Percentiles rank a stretch among this genome's conserved stretches.
Conservation (phyloP, 2,113 vertebrate species). For the Siniperca knerii region DNA sequence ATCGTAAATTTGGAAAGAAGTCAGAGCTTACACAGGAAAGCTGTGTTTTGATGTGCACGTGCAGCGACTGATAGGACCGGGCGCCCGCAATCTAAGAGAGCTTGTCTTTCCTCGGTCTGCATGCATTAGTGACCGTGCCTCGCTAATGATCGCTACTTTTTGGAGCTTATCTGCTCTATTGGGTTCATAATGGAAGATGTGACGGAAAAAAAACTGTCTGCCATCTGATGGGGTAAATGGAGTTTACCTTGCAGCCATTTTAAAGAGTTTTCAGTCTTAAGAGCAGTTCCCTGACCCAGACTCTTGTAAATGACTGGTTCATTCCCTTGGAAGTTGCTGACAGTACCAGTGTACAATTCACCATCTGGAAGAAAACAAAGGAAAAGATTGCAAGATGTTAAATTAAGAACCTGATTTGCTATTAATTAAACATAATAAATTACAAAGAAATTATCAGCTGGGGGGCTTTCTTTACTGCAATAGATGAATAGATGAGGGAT, state of each 20-base stretch:
- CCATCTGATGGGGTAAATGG: conserved; percentile 23
- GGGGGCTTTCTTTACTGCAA: neutral
- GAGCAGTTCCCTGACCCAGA: conserved; percentile 88
- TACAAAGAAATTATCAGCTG: neutral
- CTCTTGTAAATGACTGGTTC: conserved; percentile 96
- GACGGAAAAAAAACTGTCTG: neutral
- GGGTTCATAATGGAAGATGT: conserved; percentile 43
- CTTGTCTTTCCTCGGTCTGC: conserved; percentile 53
- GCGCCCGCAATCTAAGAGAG: conserved; percentile 31
- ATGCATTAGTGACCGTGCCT: conserved; percentile 55
- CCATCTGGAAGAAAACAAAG: conserved; percentile 86
- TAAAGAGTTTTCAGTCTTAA: conserved; percentile 97
- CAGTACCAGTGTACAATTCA: conserved; percentile 94
- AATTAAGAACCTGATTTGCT: neutral
- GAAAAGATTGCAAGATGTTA: neutral
- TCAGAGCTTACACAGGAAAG: conserved; percentile 8
- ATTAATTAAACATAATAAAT: conserved; percentile 25
- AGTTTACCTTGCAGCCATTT: conserved; percentile 96
- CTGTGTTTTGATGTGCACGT: conserved; percentile 72
- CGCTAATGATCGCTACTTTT: conserved; percentile 65
- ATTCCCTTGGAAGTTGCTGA: conserved; percentile 97
- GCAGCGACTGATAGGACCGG: conserved; percentile 56
- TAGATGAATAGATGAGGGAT: conserved; percentile 23
- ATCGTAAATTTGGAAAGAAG: conserved; percentile 11
- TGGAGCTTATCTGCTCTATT: conserved; percentile 57